Conservation (phyloP, 92 coral and sea anemone species). For the Zoanthus solanderi region DNA sequence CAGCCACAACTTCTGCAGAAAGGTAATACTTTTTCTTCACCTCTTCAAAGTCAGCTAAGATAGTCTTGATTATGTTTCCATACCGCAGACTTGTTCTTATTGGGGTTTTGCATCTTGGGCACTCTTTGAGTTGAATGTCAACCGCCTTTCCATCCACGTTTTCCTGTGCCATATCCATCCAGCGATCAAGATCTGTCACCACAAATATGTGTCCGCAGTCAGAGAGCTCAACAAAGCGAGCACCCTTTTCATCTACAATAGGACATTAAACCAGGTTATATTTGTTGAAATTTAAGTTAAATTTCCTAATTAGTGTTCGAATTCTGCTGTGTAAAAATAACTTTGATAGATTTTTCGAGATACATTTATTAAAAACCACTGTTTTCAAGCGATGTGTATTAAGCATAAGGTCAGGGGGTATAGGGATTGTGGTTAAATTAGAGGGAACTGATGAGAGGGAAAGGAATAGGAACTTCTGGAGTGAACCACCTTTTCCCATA, state of each 20-base stretch:
- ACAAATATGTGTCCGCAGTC: slow-evolving; percentile 92
- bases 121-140: slow-evolving; percentile 76
- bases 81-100: slow-evolving; percentile 90
- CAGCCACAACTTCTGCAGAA: background rate
- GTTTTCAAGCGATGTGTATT: no score
- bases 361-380: no score
- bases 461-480: no score
- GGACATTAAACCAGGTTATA: background rate
- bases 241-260: slow-evolving; percentile 70
- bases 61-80: slow-evolving; percentile 89
- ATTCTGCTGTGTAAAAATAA: no score
- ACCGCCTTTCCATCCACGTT: slow-evolving; percentile 51
- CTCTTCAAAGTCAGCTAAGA: slow-evolving; percentile 82
- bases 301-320: no score
- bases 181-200: slow-evolving; percentile 78
- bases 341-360: no score
- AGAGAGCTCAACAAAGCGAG: slow-evolving; percentile 88
- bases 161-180: slow-evolving; percentile 78
- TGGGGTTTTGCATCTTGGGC: slow-evolving; percentile 82
- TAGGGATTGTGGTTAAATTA: no score
- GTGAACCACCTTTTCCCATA: no score
- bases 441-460: no score
- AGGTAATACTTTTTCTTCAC: slow-evolving; percentile 58
- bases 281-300: background rate
- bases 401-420: no score